Evolutionary conservation across 2,113 vertebrate species (phyloP).

Genomic region (Micronycteris hirsuta): DNA sequence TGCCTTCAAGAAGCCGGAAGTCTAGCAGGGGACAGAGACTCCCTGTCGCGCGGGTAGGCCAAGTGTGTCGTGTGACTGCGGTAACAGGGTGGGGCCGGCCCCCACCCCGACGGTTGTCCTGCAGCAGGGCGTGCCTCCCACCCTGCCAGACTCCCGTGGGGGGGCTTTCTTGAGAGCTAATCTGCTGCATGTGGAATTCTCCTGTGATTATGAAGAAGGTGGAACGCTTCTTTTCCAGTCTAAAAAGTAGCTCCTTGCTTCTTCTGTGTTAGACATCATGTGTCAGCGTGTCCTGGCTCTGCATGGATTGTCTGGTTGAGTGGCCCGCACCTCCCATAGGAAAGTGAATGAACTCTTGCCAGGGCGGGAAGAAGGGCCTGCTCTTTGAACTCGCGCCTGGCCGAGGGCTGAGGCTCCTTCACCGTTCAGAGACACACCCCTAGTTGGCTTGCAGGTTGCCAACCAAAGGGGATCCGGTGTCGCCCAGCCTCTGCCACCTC

Average conservation of each 20-base stretch:
- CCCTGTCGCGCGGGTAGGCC: background rate
- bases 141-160: background rate
- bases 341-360: background rate
- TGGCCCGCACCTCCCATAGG: background rate
- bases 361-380: background rate
- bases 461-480: fast-evolving
- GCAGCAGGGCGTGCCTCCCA: background rate
- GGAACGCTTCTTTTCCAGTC: background rate
- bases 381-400: background rate
- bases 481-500: background rate
- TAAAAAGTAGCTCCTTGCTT: background rate
- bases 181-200: background rate
- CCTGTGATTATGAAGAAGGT: background rate
- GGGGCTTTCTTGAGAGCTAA: background rate
- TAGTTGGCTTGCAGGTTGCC: background rate
- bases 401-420: background rate
- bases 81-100: background rate
- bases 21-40: background rate
- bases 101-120: background rate
- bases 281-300: background rate
- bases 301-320: background rate
- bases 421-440: background rate
- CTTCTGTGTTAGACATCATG: background rate
- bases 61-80: background rate
- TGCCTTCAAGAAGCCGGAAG: background rate